Percentiles rank a stretch among this genome's conserved stretches.
These are phyloP conservation scores for Toxotes chatareus DNA, from an alignment of 2,113 vertebrate species.

Conservation along the genomic window DNA sequence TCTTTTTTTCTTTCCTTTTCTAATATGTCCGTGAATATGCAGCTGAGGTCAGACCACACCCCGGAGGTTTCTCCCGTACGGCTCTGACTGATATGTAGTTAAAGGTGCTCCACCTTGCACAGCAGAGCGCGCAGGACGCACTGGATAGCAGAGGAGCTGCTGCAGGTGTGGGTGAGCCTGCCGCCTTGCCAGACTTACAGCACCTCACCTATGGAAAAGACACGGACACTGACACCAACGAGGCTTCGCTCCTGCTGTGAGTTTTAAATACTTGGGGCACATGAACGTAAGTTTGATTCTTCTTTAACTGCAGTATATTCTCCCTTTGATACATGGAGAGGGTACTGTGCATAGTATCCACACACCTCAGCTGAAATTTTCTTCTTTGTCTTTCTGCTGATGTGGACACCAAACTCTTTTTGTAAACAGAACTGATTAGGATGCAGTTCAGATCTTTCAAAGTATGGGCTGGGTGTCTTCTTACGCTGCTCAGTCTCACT, in stretches of 20 bases:
- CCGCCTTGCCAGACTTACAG: neutral
- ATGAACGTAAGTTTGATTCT: constrained; percentile 44
- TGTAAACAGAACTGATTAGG: neutral
- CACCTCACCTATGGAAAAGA: neutral
- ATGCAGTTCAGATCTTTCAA: neutral
- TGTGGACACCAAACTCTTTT: neutral
- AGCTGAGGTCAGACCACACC: constrained; percentile 38
- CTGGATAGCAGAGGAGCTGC: neutral
- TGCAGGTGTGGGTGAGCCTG: neutral
- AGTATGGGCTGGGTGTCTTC: neutral
- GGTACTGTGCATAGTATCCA: neutral
- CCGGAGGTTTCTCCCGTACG: neutral
- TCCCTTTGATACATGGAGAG: neutral
- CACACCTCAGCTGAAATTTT: too few relatives aligned
- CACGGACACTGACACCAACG: neutral
- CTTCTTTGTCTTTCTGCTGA: neutral
- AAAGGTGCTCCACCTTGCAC: neutral
- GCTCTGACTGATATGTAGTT: constrained; percentile 23
- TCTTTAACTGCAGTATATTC: neutral
- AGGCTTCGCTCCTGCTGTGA: neutral
- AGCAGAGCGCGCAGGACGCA: constrained; percentile 6
- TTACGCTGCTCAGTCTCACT: neutral
- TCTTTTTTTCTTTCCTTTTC: neutral
- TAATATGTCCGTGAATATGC: neutral
- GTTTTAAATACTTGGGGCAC: neutral